phyloP scores from a whole-genome alignment of 2,888 invertebrate genomes.

The Entomobrya proxima region DNA sequence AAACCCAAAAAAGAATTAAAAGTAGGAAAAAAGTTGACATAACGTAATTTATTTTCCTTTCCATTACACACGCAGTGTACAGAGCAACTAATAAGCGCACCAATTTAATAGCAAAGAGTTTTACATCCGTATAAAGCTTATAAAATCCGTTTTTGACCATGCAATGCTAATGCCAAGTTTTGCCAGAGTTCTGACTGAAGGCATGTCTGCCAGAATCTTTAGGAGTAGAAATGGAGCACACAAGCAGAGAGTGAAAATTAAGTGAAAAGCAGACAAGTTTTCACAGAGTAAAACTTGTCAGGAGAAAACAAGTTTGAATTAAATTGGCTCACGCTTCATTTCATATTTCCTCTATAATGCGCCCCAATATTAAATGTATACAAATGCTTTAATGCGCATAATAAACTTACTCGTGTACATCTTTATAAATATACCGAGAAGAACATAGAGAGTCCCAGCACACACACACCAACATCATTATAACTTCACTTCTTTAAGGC shows the following conservation, averaged over 20 bases:
- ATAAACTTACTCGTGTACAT: not conserved
- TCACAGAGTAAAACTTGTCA: conserved; percentile 51
- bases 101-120: too few relatives aligned
- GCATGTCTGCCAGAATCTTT: not conserved
- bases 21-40: conserved; percentile 13
- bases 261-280: conserved; percentile 61
- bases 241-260: conserved; percentile 52
- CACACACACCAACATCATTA: not conserved
- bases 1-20: not conserved
- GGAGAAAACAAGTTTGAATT: conserved; percentile 63
- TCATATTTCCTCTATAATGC: conserved; percentile 53
- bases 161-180: not conserved
- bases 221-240: not conserved
- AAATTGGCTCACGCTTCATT: conserved; percentile 67
- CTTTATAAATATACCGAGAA: not conserved
- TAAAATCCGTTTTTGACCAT: too few relatives aligned
- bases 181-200: not conserved
- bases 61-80: not conserved
- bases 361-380: not conserved
- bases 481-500: not conserved
- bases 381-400: conserved; percentile 54
- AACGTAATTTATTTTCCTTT: conserved; percentile 19
- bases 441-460: not conserved
- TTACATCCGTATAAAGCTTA: too few relatives aligned
- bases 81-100: too few relatives aligned